A percentile compares a stretch with the other conserved stretches of the same genome.
Conservation (phyloP, 2,888 invertebrate species). For the Thalpophila matura region DNA sequence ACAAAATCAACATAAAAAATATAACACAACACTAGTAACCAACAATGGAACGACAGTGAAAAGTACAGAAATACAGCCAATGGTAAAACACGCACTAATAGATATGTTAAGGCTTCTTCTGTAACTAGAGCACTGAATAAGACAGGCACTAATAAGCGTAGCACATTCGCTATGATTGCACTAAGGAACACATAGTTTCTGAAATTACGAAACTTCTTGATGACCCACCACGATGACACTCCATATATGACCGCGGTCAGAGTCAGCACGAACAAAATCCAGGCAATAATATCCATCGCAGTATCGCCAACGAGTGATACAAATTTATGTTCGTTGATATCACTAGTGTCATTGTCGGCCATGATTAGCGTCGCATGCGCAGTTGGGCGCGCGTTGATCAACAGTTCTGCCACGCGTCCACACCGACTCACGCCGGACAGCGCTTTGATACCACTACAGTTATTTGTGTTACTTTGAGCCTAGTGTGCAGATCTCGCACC, state of each 20-base stretch:
- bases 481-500: too few species aligned
- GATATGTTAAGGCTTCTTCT: neutral
- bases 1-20: slow-evolving; percentile 30
- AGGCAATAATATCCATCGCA: slow-evolving; percentile 1
- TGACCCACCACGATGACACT: slow-evolving; percentile 17
- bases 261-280: slow-evolving; percentile 25
- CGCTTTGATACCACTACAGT: neutral
- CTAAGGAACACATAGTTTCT: slow-evolving; percentile 31
- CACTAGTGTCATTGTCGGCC: neutral
- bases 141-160: slow-evolving; percentile 2
- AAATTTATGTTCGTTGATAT: neutral
- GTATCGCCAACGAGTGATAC: neutral
- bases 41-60: neutral
- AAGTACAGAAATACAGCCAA: slow-evolving; percentile 9
- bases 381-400: neutral
- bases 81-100: neutral
- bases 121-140: neutral
- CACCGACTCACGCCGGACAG: neutral
- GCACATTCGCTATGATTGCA: slow-evolving; percentile 14
- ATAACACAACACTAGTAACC: slow-evolving; percentile 20
- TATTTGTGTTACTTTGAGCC: neutral
- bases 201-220: slow-evolving; percentile 24
- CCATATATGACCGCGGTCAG: slow-evolving; percentile 6
- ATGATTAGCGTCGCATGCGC: slow-evolving; percentile 1
- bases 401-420: neutral